phyloP scores from a whole-genome alignment of 1,140 invertebrate species.

The Caenorhabditis inopinata region DNA sequence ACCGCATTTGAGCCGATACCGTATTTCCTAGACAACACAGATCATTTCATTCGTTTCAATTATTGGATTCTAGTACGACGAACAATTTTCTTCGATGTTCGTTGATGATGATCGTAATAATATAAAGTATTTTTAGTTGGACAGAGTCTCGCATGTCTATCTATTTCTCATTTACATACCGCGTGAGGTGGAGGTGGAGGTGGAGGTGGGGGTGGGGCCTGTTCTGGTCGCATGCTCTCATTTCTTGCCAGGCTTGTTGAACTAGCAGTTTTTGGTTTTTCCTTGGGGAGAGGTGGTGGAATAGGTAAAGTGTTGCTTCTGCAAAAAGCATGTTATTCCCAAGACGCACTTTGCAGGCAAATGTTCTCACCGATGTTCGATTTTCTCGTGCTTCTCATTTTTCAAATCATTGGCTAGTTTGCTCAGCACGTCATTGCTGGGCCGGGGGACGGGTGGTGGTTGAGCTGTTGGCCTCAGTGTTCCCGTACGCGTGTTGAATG shows the following conservation, averaged over 20 bases:
- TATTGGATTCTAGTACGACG: no score
- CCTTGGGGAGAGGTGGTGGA: background rate
- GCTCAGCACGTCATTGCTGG: background rate
- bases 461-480: background rate
- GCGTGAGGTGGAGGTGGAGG: background rate
- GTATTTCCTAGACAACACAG: no score
- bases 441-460: background rate
- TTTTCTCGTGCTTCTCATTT: background rate
- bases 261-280: background rate
- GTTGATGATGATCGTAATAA: no score
- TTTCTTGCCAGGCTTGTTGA: background rate
- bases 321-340: background rate
- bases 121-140: no score
- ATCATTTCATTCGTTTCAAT: no score
- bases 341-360: background rate
- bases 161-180: background rate
- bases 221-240: conserved; percentile 2
- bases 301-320: background rate
- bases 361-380: background rate
- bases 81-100: no score
- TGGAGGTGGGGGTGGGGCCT: background rate
- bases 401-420: background rate
- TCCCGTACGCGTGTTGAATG: background rate
- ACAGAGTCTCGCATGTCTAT: no score
- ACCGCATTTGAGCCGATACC: no score